Base-by-base conservation (phyloP, 1,140 invertebrate genomes). In the Tetramorium parvispinum region DNA sequence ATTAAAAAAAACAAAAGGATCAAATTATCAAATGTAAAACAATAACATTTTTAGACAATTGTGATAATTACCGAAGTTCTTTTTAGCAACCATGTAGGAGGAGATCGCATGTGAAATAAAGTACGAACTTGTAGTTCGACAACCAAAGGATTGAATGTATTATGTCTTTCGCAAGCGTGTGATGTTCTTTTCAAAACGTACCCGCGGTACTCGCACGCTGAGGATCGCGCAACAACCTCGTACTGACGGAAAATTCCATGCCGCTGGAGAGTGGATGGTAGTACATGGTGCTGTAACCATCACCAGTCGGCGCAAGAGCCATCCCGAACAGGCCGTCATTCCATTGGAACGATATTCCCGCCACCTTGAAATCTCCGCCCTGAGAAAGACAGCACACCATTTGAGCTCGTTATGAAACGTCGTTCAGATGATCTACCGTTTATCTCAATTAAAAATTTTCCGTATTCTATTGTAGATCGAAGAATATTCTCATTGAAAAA, bases 181-280 rank as follows among this genome's bases (percentile, higher is more conserved):
- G 18, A 57, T 46, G 8, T n/a, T n/a, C 13, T 27, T 81, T 16
- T 13, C 27, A 21, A 66, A 55, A 71, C 32, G 57, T 86, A 94
- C 88, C 95, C 94, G 24, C 91, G 91, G 4, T 93, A 95, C 77
- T 96, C 93, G 68, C 96, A 87, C 2, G 96, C 93, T 91, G 96
- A 93, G 91, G 65, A 87, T 97, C 96, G 40, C 96, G 95, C 21
- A 98, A 93, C 32, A 97, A 94, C 59, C 96, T 96, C 0, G 97
- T 97, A 8, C 95, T 97, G 0, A 97, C 97, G 0, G 96, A 93
- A 91, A 97, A 98, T 92, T 98, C 97, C 91, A 97, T 96, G 18
- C 96, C 97, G 85, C 97, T 97, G 13, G 97, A 96, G 88, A 98
- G 95, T 0, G 97, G 97, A 93, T 98, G 97, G 95, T 98, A 98